phyloP scores from a whole-genome alignment of 1,140 invertebrate species.

The Brachionus plicatilis region DNA sequence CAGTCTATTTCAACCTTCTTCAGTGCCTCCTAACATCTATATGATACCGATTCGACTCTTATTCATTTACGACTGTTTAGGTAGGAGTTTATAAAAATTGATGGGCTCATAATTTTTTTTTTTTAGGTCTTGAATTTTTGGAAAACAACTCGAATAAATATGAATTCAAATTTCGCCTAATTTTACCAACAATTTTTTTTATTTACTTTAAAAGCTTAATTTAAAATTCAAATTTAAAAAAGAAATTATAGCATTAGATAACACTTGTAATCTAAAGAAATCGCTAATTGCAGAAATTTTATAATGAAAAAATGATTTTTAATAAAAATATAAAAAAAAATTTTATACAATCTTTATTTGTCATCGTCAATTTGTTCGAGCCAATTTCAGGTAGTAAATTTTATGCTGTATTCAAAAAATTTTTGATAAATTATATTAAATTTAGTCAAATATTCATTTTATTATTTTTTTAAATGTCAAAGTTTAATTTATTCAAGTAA shows the following conservation, averaged over 20 bases:
- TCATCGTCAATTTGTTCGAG: neutral
- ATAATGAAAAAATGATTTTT: neutral
- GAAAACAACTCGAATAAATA: neutral
- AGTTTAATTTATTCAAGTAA: no score
- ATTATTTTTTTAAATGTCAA: neutral
- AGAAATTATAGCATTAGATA: neutral
- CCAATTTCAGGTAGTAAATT: neutral
- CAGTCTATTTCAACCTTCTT: neutral
- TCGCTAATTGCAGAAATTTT: neutral
- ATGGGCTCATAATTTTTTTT: neutral
- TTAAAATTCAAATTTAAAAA: neutral
- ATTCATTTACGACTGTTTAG: neutral
- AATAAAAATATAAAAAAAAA: neutral
- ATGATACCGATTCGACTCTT: neutral
- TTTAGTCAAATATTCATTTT: neutral
- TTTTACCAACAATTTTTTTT: neutral
- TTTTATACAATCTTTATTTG: neutral
- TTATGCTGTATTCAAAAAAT: no score
- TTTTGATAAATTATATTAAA: neutral
- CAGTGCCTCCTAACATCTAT: neutral
- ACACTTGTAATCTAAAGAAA: neutral
- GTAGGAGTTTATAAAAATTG: neutral
- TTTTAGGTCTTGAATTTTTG: neutral
- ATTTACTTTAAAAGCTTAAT: conserved; percentile 15
- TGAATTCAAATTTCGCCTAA: neutral